A percentile compares a stretch with the other conserved stretches of the same genome.
Conservation (phyloP, 2,113 vertebrate species). For the Tragulus kanchil region DNA sequence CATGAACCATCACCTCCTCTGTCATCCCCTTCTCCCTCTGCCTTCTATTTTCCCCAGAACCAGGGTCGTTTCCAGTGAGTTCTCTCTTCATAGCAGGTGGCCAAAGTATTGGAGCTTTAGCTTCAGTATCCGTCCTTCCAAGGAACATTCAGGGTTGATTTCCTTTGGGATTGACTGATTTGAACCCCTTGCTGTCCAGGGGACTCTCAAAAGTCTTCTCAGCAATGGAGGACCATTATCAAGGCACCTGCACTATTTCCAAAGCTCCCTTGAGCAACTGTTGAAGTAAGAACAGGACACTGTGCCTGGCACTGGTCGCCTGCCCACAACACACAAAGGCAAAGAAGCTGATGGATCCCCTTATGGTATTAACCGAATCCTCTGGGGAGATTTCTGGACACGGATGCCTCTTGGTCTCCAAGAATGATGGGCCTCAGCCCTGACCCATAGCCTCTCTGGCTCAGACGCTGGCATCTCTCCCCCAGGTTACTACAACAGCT, state of each 20-base stretch:
- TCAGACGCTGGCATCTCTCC: background rate
- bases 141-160: background rate
- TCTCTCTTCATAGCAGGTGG: background rate
- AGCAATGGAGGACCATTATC: background rate
- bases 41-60: background rate
- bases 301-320: background rate
- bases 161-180: background rate
- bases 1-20: background rate
- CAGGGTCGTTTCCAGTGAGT: background rate
- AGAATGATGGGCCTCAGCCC: background rate
- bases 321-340: background rate
- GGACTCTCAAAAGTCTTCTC: background rate
- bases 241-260: background rate
- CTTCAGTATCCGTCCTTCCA: background rate
- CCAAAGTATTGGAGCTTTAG: background rate
- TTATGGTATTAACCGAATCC: background rate
- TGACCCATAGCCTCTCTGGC: background rate
- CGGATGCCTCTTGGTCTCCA: background rate
- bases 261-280: background rate
- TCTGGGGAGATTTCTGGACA: background rate
- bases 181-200: background rate
- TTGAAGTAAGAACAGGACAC: background rate
- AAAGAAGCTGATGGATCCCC: background rate
- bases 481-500: background rate
- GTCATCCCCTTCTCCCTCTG: background rate